These are phyloP conservation scores for Puffinus mauretanicus DNA, from an alignment of 2,113 vertebrate species.

Conservation along the genomic window DNA sequence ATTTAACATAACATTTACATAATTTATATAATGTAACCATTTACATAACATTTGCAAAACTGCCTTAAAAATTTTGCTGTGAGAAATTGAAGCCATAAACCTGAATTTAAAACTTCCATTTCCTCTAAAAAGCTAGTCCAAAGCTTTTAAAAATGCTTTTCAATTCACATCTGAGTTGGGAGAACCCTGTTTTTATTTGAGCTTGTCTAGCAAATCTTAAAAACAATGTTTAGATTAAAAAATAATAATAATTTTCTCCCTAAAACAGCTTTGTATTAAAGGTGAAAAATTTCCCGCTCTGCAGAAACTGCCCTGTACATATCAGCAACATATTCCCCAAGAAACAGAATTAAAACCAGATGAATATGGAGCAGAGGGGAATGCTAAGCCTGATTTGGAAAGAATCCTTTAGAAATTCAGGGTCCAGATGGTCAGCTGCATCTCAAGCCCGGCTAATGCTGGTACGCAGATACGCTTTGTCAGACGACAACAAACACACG, in stretches of 20 bases:
- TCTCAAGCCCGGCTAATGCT: not conserved
- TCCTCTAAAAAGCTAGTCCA: conserved; percentile 15
- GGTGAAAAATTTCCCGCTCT: not conserved
- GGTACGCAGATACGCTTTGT: not conserved
- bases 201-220: not conserved
- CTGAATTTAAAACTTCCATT: conserved; percentile 23
- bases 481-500: not conserved
- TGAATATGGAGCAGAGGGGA: not conserved
- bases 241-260: not conserved
- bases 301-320: not conserved
- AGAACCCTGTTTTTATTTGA: not conserved
- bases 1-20: conserved; percentile 35
- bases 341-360: not conserved
- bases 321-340: not conserved
- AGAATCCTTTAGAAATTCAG: not conserved
- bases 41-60: conserved; percentile 40
- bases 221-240: not conserved
- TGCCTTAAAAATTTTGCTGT: conserved; percentile 23
- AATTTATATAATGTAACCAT: conserved; percentile 5
- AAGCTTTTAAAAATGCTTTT: conserved; percentile 14
- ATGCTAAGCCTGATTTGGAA: conserved; percentile 12
- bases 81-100: conserved; percentile 27
- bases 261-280: not conserved
- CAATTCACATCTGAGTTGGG: not conserved
- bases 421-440: conserved; percentile 25